Conservation (phyloP, 2,888 invertebrate genomes). For the Hypsopygia costalis region DNA sequence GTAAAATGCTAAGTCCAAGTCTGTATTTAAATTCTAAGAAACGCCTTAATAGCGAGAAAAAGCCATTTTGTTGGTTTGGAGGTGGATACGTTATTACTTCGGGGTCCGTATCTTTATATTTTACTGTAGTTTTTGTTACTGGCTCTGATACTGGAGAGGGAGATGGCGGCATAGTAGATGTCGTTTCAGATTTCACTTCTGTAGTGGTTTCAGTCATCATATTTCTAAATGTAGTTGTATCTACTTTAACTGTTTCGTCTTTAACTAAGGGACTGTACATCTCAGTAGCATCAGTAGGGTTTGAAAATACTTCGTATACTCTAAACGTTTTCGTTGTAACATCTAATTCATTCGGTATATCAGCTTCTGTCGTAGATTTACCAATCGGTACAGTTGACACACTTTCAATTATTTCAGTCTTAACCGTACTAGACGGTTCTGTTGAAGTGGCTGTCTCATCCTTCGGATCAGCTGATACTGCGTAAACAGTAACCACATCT, state of each 20-base stretch:
- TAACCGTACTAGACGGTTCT: conserved; percentile 30
- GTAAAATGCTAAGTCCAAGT: conserved; percentile 84
- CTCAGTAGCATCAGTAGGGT: conserved; percentile 30
- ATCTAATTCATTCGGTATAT: conserved; percentile 46
- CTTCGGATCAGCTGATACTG: conserved; percentile 40
- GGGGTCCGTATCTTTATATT: conserved; percentile 25
- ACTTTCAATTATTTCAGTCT: conserved; percentile 54
- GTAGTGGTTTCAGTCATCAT: conserved; percentile 62
- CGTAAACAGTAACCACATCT: conserved; percentile 46
- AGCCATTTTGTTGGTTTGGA: conserved; percentile 52
- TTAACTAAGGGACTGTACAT: conserved; percentile 28
- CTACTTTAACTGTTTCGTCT: conserved; percentile 29
- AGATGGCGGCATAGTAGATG: conserved; percentile 54
- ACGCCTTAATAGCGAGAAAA: conserved; percentile 82
- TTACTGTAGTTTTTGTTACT: conserved; percentile 2
- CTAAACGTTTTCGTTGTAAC: conserved; percentile 56
- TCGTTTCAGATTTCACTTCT: conserved; percentile 54
- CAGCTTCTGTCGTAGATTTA: conserved; percentile 38
- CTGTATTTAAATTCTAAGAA: conserved; percentile 85
- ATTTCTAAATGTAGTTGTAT: conserved; percentile 44
- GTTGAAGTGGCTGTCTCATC: conserved; percentile 20
- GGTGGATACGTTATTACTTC: conserved; percentile 68
- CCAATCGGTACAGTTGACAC: conserved; percentile 62
- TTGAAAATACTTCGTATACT: conserved; percentile 65
- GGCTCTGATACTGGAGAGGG: conserved; percentile 33